These are phyloP conservation scores for Gambusia holbrooki DNA, from an alignment of 2,113 vertebrate species.

Conservation along the genomic window DNA sequence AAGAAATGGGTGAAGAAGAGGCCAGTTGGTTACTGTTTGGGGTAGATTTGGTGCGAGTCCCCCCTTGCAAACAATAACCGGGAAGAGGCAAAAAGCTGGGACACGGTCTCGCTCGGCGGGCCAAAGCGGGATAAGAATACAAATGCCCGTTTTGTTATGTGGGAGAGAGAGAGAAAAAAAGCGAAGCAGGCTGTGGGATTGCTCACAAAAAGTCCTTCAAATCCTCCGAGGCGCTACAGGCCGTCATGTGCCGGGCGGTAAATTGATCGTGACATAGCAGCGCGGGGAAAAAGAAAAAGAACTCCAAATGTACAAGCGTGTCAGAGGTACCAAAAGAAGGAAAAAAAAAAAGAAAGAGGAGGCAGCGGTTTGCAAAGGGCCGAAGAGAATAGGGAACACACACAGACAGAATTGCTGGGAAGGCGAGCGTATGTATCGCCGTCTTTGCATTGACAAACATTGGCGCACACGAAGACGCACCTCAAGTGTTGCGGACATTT, in stretches of 20 bases:
- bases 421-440: slow-evolving; percentile 23
- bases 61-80: slow-evolving; percentile 58
- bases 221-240: slow-evolving; percentile 73
- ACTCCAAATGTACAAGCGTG: slow-evolving; percentile 67
- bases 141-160: slow-evolving; percentile 72
- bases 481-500: not conserved
- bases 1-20: not conserved
- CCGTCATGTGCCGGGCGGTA: slow-evolving; percentile 78
- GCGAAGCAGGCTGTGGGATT: slow-evolving; percentile 64
- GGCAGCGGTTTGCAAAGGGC: slow-evolving; percentile 53
- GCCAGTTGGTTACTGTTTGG: slow-evolving; percentile 35
- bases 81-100: slow-evolving; percentile 58
- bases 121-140: slow-evolving; percentile 70
- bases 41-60: slow-evolving; percentile 31
- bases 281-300: slow-evolving; percentile 58
- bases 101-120: slow-evolving; percentile 52
- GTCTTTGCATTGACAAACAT: slow-evolving; percentile 25
- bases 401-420: slow-evolving; percentile 57
- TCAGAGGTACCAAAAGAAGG: slow-evolving; percentile 51
- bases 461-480: not conserved
- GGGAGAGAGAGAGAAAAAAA: slow-evolving; percentile 54
- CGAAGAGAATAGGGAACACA: slow-evolving; percentile 67
- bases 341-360: slow-evolving; percentile 50
- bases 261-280: slow-evolving; percentile 78
- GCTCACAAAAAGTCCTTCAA: slow-evolving; percentile 75